Conservation (phyloP, 2,113 vertebrate species). For the Dasypus novemcinctus region DNA sequence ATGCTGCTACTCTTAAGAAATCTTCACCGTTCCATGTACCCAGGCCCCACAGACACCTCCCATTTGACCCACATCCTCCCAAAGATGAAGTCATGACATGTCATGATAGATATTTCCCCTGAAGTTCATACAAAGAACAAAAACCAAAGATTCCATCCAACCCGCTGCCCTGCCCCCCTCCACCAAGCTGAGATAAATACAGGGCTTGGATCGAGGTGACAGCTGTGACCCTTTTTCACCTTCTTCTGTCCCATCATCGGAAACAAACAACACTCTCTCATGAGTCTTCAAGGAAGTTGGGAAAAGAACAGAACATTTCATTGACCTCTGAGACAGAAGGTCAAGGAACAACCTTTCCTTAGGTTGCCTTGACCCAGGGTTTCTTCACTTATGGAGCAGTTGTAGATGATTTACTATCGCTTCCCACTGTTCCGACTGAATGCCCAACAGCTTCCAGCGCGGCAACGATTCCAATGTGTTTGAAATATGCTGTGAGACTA, state of each 20-base stretch:
- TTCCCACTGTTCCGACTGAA: background rate
- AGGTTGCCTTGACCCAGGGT: background rate
- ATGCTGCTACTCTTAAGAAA: background rate
- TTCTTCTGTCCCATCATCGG: background rate
- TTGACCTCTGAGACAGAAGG: background rate
- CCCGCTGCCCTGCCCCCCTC: background rate
- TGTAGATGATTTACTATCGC: background rate
- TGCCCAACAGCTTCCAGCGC: background rate
- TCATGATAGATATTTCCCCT: background rate
- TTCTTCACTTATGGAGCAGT: background rate
- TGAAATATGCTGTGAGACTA: background rate
- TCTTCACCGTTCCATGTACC: background rate
- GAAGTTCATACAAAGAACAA: background rate
- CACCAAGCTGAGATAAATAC: background rate
- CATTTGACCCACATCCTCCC: background rate
- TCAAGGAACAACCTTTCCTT: background rate
- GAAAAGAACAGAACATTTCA: background rate
- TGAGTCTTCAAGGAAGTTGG: background rate
- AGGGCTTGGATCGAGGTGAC: background rate
- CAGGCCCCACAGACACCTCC: background rate
- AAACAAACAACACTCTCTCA: background rate
- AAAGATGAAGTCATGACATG: slow-evolving; percentile 34
- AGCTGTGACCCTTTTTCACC: background rate
- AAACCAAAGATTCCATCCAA: background rate
- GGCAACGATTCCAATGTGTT: background rate